Evolutionary conservation across 1,140 invertebrate species (phyloP), one percentile per base, ranked within the genome.

Genomic region (Rhizoglyphus robini): DNA sequence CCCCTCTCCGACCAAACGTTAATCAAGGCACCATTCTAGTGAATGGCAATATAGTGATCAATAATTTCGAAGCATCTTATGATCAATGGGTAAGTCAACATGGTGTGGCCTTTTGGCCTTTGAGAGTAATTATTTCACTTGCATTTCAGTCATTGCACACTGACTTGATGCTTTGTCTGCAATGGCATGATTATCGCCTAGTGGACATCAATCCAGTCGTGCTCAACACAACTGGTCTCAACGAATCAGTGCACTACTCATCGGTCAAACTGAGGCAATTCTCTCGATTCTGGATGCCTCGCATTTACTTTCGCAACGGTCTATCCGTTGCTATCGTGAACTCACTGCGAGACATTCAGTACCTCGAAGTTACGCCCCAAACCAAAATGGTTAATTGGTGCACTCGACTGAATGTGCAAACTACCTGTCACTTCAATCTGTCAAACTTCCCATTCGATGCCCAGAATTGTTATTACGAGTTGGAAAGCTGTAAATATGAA

Each of bases 381-480:
- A 38, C 57, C 8, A 36, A 51, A 15, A 15, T 48, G 20, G 2
- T 60, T 34, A 70, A 85, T 57, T 49, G 25, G 15, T 67, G 38
- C 63, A 13, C 34, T 65, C 65, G 70, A 57, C 47, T 69, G 49
- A 61, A 60, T 29, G 29, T 66, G 8, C 69, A 66, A 36, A 47
- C 69, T 2, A 70, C 59, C 18, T 72, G 71, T 66, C 60, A 59
- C 64, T 70, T 72, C 68, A 47, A 70, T 34, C 61, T 71, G 48
- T 58, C 65, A 15, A 57, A 54, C n/a, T 71, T 71, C 58, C 71
- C 71, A 46, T 69, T 70, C 54, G 71, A 72, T 63, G 63, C 65
- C 18, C 71, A 71, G 47, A 32, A 69, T 29, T 72, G 71, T 64
- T 63, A 67, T 27, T 64, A 71, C 18, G 54, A 64, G 4, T 61